phyloP scores from a whole-genome alignment of 2,113 vertebrate genomes.

The Gila orcuttii region DNA sequence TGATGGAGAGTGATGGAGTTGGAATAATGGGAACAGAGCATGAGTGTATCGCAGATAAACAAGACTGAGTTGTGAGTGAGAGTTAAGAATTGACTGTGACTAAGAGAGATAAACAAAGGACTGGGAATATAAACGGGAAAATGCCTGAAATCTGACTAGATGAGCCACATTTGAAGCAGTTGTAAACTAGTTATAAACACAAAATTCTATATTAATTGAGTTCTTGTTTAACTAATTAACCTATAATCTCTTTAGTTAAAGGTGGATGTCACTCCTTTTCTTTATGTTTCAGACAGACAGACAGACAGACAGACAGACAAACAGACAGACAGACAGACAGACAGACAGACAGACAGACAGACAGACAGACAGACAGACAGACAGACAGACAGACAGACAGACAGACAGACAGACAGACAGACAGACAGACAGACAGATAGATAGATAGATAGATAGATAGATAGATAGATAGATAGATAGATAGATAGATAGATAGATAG shows the following conservation, averaged over 20 bases:
- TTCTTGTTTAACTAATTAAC: not conserved
- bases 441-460: not conserved
- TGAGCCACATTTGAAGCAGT: not conserved
- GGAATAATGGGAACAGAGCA: slow-evolving; percentile 50
- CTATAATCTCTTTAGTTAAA: not conserved
- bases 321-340: not conserved
- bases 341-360: too few species aligned
- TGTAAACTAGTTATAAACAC: not conserved
- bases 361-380: not conserved
- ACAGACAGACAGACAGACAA: accelerated
- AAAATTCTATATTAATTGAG: not conserved
- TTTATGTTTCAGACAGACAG: not conserved
- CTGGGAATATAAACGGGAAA: not conserved
- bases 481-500: not conserved
- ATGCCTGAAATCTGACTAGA: slow-evolving; percentile 11
- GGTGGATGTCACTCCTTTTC: not conserved
- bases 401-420: not conserved
- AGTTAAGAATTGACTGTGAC: not conserved
- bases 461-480: not conserved
- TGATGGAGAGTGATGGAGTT: slow-evolving; percentile 65
- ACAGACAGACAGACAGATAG: not conserved
- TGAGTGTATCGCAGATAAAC: slow-evolving; percentile 24
- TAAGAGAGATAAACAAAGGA: slow-evolving; percentile 17
- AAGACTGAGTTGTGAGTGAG: slow-evolving; percentile 1
- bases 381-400: not conserved